These are phyloP conservation scores for Myoxocephalus aenaeus DNA, from an alignment of 2,797 vertebrate species.

Conservation along the genomic window DNA sequence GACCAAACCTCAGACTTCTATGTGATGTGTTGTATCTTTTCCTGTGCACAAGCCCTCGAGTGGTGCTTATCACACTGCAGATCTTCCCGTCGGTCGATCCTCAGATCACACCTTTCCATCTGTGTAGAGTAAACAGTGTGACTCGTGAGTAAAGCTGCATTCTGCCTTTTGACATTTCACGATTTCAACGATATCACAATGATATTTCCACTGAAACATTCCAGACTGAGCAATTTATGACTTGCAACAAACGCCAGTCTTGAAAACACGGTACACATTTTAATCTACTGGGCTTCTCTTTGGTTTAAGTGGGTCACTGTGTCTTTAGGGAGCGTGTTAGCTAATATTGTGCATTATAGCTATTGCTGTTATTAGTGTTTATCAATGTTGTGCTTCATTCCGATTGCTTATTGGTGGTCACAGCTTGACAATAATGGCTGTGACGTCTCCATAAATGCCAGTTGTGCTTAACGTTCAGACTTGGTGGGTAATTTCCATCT, in stretches of 20 bases:
- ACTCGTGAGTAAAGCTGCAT: conserved; percentile 24
- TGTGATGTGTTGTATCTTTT: conserved; percentile 24
- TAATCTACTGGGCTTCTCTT: conserved; percentile 46
- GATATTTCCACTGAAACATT: conserved; percentile 61
- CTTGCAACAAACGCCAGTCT: conserved; percentile 34
- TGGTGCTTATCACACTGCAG: neutral
- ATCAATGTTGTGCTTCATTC: conserved; percentile 67
- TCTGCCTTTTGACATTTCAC: conserved; percentile 37
- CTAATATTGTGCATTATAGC: conserved; percentile 56
- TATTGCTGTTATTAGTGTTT: conserved; percentile 60
- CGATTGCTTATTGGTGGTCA: conserved; percentile 24
- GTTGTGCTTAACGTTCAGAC: conserved; percentile 53
- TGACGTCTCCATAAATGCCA: conserved; percentile 36
- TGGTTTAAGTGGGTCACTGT: conserved; percentile 35
- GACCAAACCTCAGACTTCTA: conserved; percentile 8
- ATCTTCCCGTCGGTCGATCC: neutral
- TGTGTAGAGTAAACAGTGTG: conserved; percentile 33
- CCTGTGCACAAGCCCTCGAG: conserved; percentile 10
- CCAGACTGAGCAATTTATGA: conserved; percentile 46
- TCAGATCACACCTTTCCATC: conserved; percentile 22
- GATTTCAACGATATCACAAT: conserved; percentile 21
- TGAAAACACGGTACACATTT: conserved; percentile 45
- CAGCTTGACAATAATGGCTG: conserved; percentile 18
- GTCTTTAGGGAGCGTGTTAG: conserved; percentile 54
- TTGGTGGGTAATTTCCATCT: conserved; percentile 22